A percentile compares a stretch with the other conserved stretches of the same genome.
phyloP scores from a whole-genome alignment of 2,888 invertebrate genomes.

The Nomada lathburiana region DNA sequence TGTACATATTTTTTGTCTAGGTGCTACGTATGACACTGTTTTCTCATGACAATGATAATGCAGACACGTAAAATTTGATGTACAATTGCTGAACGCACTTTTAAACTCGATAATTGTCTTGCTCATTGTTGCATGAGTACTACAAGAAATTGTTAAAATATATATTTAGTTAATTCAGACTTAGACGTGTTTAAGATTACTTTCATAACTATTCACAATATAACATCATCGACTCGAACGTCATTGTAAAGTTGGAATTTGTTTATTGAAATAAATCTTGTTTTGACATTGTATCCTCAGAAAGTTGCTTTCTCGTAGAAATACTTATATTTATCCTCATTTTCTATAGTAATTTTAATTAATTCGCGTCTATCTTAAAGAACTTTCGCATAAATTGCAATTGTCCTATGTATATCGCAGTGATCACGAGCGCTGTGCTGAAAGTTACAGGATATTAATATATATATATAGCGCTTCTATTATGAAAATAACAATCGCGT shows the following conservation, averaged over 20 bases:
- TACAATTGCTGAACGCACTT: slow-evolving; percentile 27
- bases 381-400: not conserved
- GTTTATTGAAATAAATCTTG: slow-evolving; percentile 51
- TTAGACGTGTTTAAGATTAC: slow-evolving; percentile 26
- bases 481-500: slow-evolving; percentile 15
- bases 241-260: slow-evolving; percentile 51
- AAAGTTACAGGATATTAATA: slow-evolving; percentile 2
- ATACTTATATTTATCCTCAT: not conserved
- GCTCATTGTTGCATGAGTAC: slow-evolving; percentile 29
- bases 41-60: slow-evolving; percentile 40
- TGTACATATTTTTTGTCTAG: slow-evolving; percentile 58
- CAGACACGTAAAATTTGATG: slow-evolving; percentile 25
- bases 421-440: not conserved
- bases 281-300: slow-evolving; percentile 30
- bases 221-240: slow-evolving; percentile 32
- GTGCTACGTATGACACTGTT: slow-evolving; percentile 52
- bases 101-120: slow-evolving; percentile 38
- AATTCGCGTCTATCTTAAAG: not conserved
- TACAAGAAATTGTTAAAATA: slow-evolving; percentile 21
- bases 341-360: not conserved
- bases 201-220: slow-evolving; percentile 23
- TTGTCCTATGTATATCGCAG: not conserved
- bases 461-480: not conserved
- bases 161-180: slow-evolving; percentile 35
- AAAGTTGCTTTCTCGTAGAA: not conserved